These are phyloP conservation scores for Rhodophaea formosa DNA, from an alignment of 2,888 invertebrate genomes.

Conservation along the genomic window DNA sequence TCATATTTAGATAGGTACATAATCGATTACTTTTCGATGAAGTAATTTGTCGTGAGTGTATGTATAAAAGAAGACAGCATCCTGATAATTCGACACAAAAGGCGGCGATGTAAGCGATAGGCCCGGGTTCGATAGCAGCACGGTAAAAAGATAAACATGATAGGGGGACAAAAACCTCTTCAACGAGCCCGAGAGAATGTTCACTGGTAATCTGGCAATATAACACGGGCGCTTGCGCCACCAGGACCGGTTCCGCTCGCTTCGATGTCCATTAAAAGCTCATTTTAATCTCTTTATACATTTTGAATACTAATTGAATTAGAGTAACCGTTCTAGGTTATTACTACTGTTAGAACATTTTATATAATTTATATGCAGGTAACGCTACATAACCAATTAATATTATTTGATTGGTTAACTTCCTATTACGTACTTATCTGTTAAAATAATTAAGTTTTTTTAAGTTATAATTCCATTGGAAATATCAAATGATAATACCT, in stretches of 20 bases:
- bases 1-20: no score
- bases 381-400: neutral
- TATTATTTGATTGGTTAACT: neutral
- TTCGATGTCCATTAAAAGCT: conserved; percentile 50
- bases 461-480: no score
- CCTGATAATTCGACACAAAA: conserved; percentile 45
- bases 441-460: no score
- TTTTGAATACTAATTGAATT: conserved; percentile 57
- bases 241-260: conserved; percentile 52
- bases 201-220: conserved; percentile 56
- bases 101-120: conserved; percentile 49
- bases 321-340: conserved; percentile 43
- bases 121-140: conserved; percentile 52
- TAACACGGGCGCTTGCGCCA: conserved; percentile 51
- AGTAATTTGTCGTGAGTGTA: conserved; percentile 31
- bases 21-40: conserved; percentile 31
- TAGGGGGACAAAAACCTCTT: conserved; percentile 60
- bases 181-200: conserved; percentile 65
- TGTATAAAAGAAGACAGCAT: conserved; percentile 30
- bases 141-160: conserved; percentile 63
- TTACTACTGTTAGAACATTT: conserved; percentile 29
- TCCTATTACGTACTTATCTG: no score
- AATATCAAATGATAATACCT: no score
- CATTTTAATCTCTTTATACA: conserved; percentile 55
- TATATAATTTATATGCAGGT: neutral